phyloP scores from a whole-genome alignment of 2,888 invertebrate genomes.

The Osedax fenrisi region DNA sequence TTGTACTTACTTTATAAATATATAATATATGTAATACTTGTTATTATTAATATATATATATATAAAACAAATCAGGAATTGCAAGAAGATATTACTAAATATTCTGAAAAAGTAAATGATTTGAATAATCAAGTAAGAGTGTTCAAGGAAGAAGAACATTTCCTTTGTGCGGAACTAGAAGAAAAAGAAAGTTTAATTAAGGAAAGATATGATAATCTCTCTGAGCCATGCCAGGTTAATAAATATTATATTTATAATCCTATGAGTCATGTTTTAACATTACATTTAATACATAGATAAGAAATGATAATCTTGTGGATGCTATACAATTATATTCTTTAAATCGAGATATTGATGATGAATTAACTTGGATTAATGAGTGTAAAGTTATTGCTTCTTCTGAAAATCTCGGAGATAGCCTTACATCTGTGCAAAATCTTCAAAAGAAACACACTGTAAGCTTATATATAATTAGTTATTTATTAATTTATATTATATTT shows the following conservation, averaged over 20 bases:
- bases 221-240: slow-evolving; percentile 67
- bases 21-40: background rate
- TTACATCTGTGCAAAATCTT: slow-evolving; percentile 70
- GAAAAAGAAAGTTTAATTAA: background rate
- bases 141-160: background rate
- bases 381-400: slow-evolving; percentile 63
- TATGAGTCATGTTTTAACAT: no score
- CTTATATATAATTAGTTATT: background rate
- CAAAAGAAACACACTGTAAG: slow-evolving; percentile 68
- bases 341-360: slow-evolving; percentile 79
- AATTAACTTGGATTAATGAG: slow-evolving; percentile 75
- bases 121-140: background rate
- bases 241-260: no score
- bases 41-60: no score
- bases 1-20: background rate
- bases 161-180: background rate
- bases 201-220: slow-evolving; percentile 63
- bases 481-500: background rate
- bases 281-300: slow-evolving; percentile 57
- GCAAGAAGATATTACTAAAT: background rate
- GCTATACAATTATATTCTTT: slow-evolving; percentile 76
- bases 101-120: background rate
- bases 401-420: slow-evolving; percentile 58
- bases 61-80: no score
- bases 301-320: slow-evolving; percentile 80